Evolutionary conservation across 2,113 vertebrate species (phyloP).

Genomic region (Perca fluviatilis): DNA sequence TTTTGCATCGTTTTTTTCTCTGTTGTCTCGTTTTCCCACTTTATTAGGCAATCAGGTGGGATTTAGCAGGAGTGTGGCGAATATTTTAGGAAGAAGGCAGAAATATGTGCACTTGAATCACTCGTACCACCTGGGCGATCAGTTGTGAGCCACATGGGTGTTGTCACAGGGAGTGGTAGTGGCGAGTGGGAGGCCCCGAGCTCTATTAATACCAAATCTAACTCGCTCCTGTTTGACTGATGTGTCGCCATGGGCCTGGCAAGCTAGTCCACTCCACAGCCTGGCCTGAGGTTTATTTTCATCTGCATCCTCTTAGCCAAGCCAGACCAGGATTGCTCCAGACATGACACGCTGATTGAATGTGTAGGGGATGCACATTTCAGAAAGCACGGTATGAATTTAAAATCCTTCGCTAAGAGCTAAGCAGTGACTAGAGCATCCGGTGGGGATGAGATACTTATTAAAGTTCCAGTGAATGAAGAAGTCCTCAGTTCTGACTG

Average conservation of each 20-base stretch:
- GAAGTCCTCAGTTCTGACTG: neutral
- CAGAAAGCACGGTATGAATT: conserved; percentile 2
- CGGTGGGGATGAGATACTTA: neutral
- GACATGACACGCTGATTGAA: conserved; percentile 12
- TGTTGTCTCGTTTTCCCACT: conserved; percentile 8
- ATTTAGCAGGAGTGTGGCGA: conserved; percentile 1
- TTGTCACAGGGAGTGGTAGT: conserved; percentile 6
- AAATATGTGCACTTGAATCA: conserved; percentile 7
- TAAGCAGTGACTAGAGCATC: neutral
- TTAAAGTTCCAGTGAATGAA: neutral
- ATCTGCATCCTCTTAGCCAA: conserved; percentile 34
- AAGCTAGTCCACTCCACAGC: neutral
- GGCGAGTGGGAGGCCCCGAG: conserved; percentile 25
- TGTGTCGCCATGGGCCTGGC: conserved; percentile 34
- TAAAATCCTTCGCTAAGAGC: neutral
- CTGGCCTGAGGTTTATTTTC: conserved; percentile 27
- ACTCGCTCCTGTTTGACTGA: conserved; percentile 44
- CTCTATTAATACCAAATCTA: conserved; percentile 53
- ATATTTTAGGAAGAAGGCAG: conserved; percentile 41
- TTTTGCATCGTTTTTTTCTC: neutral
- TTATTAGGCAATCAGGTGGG: conserved; percentile 10
- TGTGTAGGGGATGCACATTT: neutral
- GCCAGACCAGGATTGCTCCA: conserved; percentile 8
- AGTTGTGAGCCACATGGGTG: conserved; percentile 58
- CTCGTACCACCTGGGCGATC: conserved; percentile 39